Conservation (phyloP, 1,140 invertebrate species). For the Drosophila repletoides region DNA sequence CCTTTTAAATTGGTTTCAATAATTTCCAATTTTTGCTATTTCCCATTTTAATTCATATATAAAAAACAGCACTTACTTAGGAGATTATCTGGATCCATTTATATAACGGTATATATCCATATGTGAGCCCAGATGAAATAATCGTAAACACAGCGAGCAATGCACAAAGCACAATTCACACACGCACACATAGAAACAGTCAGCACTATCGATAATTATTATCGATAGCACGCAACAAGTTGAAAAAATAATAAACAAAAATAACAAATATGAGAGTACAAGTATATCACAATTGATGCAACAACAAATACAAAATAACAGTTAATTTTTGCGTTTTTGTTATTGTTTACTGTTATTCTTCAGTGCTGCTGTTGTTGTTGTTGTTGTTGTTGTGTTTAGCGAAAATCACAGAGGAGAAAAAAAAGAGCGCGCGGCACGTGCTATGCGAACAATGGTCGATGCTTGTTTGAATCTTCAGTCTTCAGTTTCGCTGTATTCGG, state of each 20-base stretch:
- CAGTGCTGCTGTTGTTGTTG: constrained; percentile 1
- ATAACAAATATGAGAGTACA: constrained; percentile 1
- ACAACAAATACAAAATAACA: constrained; percentile 10
- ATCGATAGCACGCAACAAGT: neutral
- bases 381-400: too few species aligned
- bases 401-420: constrained; percentile 1
- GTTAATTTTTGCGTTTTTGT: constrained; percentile 3
- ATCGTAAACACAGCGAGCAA: too few species aligned
- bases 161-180: neutral
- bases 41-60: neutral
- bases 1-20: too few species aligned
- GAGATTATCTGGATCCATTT: neutral
- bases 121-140: too few species aligned
- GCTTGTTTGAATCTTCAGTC: constrained; percentile 56
- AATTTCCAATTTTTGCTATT: too few species aligned
- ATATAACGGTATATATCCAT: too few species aligned
- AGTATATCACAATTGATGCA: constrained; percentile 8
- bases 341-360: neutral
- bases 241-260: constrained; percentile 1
- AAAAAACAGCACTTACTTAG: neutral
- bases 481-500: constrained; percentile 5
- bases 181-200: neutral
- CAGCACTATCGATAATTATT: neutral
- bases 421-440: constrained; percentile 53
- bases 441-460: constrained; percentile 72